phyloP scores from a whole-genome alignment of 1,140 invertebrate species.

The Ceratitis capitata region DNA sequence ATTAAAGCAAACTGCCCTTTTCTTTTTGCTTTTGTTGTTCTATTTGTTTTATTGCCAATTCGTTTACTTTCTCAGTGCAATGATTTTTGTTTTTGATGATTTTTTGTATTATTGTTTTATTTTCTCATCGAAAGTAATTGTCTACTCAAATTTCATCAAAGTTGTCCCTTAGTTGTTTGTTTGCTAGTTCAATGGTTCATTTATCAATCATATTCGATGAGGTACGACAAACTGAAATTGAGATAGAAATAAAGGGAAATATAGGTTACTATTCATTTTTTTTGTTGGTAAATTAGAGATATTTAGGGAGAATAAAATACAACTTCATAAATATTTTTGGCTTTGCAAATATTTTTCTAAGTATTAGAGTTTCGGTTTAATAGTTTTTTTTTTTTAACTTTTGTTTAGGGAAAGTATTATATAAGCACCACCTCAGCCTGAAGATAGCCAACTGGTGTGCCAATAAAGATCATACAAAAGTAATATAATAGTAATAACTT shows the following conservation, averaged over 20 bases:
- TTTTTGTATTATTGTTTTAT: background rate
- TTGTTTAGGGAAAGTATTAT: too few species aligned
- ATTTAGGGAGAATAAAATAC: too few species aligned
- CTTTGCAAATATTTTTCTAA: too few species aligned
- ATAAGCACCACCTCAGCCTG: too few species aligned
- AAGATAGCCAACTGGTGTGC: too few species aligned
- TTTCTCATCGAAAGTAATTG: background rate
- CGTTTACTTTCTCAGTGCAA: background rate
- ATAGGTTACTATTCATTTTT: background rate
- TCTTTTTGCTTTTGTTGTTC: background rate
- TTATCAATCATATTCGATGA: background rate
- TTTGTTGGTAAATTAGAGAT: background rate
- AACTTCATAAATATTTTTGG: too few species aligned
- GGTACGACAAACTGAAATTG: background rate
- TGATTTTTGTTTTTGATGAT: background rate
- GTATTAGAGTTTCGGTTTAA: too few species aligned
- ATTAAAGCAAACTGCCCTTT: background rate
- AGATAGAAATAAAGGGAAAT: background rate
- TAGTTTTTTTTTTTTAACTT: too few species aligned
- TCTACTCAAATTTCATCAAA: conserved; percentile 27
- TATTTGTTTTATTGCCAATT: background rate
- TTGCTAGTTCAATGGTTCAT: background rate
- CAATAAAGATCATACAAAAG: too few species aligned
- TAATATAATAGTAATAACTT: too few species aligned
- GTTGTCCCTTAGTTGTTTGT: background rate